A percentile compares a stretch with the other conserved stretches of the same genome.
Evolutionary conservation across 2,797 vertebrate genomes (phyloP).

Genomic region (Pangasius mekongensis): DNA sequence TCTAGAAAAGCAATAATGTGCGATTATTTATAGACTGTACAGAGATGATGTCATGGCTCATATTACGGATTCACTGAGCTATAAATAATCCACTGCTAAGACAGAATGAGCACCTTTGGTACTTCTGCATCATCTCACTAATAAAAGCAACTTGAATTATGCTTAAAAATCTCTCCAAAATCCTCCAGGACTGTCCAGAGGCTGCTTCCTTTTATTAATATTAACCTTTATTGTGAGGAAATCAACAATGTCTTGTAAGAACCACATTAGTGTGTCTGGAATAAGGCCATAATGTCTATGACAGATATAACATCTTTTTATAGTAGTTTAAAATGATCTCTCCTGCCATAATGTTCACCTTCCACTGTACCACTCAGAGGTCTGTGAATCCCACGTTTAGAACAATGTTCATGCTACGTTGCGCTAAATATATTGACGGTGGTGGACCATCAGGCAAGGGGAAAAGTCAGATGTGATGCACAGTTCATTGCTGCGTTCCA

Average conservation of each 20-base stretch:
- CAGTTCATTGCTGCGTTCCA: too few relatives aligned
- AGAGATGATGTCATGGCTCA: neutral
- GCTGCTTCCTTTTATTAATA: neutral
- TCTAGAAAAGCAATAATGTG: neutral
- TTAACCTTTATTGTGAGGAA: neutral
- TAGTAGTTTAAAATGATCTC: neutral
- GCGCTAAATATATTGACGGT: neutral
- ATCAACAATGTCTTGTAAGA: neutral
- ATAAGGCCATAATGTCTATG: neutral
- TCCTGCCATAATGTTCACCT: neutral
- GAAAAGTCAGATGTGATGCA: too few relatives aligned
- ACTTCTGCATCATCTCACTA: too few relatives aligned
- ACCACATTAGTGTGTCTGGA: neutral
- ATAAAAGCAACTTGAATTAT: conserved; percentile 1
- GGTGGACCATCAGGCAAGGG: too few relatives aligned
- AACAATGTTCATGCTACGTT: neutral
- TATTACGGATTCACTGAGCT: neutral
- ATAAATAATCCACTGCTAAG: neutral
- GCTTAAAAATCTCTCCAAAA: neutral
- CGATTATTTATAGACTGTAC: neutral
- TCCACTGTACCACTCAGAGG: neutral
- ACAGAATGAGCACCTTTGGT: neutral
- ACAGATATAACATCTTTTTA: neutral
- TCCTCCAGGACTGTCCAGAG: neutral
- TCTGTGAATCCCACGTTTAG: neutral